Conservation (phyloP, 2,113 vertebrate species). For the Cricetomys ansorgei region DNA sequence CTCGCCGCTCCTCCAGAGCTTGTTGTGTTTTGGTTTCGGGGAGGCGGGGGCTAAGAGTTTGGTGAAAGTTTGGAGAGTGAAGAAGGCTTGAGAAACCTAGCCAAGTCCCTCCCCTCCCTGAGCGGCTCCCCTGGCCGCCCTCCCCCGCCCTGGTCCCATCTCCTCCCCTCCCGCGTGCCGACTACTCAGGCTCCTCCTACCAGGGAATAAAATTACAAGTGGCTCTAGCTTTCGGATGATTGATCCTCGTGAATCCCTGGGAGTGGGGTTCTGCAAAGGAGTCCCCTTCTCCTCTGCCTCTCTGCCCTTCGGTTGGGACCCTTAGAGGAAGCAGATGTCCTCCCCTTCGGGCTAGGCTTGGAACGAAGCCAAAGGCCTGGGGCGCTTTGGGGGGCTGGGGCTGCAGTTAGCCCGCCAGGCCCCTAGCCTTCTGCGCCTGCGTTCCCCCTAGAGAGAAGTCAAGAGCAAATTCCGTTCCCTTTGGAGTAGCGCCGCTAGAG, state of each 20-base stretch:
- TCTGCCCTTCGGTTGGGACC: constrained; percentile 41
- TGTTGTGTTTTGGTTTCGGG: constrained; percentile 81
- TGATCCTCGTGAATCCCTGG: constrained; percentile 61
- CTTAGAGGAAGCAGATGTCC: constrained; percentile 59
- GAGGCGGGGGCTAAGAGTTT: constrained; percentile 81
- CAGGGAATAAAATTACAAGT: constrained; percentile 82
- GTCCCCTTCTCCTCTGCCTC: background rate
- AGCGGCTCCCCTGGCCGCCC: constrained; percentile 69
- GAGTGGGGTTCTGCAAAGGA: constrained; percentile 56
- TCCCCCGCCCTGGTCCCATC: constrained; percentile 10
- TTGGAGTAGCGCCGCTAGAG: constrained; percentile 57
- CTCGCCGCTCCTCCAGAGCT: constrained; percentile 59
- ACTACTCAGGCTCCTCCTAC: constrained; percentile 80
- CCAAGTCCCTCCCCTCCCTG: constrained; percentile 78
- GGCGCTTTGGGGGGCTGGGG: constrained; percentile 69
- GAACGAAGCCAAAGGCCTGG: constrained; percentile 65
- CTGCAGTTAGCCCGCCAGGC: constrained; percentile 59
- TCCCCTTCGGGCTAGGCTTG: constrained; percentile 57
- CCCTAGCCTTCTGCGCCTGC: constrained; percentile 77
- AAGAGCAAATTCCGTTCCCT: constrained; percentile 78
- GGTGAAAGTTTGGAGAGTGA: constrained; percentile 81
- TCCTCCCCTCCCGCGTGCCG: constrained; percentile 58
- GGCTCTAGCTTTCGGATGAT: constrained; percentile 68
- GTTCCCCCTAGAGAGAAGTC: constrained; percentile 73
- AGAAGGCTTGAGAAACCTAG: constrained; percentile 73